Conservation (phyloP, 2,888 invertebrate genomes). For the Phyto melanocephala region DNA sequence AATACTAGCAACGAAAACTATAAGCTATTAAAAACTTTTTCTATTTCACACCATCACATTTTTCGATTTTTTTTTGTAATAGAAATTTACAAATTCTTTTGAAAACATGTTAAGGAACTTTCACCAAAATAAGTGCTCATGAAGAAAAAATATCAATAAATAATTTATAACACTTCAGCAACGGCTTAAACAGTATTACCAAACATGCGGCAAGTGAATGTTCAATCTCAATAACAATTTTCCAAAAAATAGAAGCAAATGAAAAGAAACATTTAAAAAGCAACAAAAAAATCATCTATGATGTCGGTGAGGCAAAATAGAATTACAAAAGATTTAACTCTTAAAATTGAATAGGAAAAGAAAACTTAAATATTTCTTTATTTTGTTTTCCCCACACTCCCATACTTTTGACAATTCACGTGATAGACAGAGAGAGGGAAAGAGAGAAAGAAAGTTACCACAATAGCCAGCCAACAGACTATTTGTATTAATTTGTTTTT, state of each 20-base stretch:
- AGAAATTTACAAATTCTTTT: constrained; percentile 23
- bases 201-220: constrained; percentile 30
- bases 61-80: background rate
- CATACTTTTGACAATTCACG: background rate
- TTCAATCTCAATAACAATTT: constrained; percentile 20
- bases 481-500: constrained; percentile 69
- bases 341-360: constrained; percentile 22
- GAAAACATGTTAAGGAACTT: constrained; percentile 33
- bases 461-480: constrained; percentile 56
- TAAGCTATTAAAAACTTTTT: constrained; percentile 59
- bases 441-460: no score
- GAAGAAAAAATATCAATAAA: constrained; percentile 64
- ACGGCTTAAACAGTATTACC: constrained; percentile 53
- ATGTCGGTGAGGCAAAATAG: constrained; percentile 26
- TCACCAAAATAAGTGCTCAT: background rate
- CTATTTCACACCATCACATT: constrained; percentile 8
- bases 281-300: background rate
- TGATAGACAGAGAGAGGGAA: background rate
- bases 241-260: background rate
- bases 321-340: constrained; percentile 51
- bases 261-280: background rate
- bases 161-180: constrained; percentile 66
- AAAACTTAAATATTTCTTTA: constrained; percentile 42
- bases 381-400: background rate
- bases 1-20: background rate